A percentile compares a stretch with the other conserved stretches of the same genome.
phyloP scores from a whole-genome alignment of 2,113 vertebrate species.

The Dasypus novemcinctus region DNA sequence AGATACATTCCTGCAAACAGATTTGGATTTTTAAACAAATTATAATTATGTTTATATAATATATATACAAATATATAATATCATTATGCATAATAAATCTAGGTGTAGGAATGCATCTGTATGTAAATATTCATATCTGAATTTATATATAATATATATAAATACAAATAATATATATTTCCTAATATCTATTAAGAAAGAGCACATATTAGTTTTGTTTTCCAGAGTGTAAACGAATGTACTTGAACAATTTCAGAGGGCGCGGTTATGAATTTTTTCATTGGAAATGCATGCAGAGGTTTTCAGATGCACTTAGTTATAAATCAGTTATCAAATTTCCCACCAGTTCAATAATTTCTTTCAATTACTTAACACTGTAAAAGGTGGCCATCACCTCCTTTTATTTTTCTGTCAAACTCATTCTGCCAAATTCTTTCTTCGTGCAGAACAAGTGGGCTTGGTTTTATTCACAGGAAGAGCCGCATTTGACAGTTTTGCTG shows the following conservation, averaged over 20 bases:
- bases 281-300: slow-evolving; percentile 40
- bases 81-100: background rate
- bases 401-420: background rate
- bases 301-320: background rate
- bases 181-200: background rate
- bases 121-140: background rate
- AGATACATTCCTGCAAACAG: background rate
- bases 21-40: background rate
- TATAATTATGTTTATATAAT: background rate
- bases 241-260: background rate
- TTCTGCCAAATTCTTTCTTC: slow-evolving; percentile 69
- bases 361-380: slow-evolving; percentile 16
- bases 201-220: background rate
- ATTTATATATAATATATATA: background rate
- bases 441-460: slow-evolving; percentile 79
- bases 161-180: no score
- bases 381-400: slow-evolving; percentile 29
- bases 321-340: background rate
- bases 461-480: slow-evolving; percentile 86
- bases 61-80: background rate
- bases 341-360: background rate
- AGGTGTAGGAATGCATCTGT: background rate
- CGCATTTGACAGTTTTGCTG: slow-evolving; percentile 89
- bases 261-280: background rate
- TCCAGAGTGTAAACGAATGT: background rate